A percentile compares a stretch with the other conserved stretches of the same genome.
Conservation (phyloP, 1,140 invertebrate genomes). For the Copidosoma floridanum region DNA sequence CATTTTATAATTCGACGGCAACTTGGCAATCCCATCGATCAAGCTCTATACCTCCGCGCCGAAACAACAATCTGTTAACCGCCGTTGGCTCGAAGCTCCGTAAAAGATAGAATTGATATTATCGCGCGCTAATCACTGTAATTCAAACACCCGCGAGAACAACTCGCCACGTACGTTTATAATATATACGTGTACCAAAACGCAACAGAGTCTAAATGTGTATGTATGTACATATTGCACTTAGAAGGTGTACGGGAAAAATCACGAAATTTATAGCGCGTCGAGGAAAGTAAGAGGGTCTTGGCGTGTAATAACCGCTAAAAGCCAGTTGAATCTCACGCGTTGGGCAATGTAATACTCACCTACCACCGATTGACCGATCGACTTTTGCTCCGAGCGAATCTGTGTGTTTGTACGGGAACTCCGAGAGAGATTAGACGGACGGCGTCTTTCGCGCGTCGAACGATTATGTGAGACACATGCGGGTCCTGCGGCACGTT, state of each 20-base stretch:
- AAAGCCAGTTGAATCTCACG: neutral
- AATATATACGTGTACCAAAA: neutral
- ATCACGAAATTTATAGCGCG: no score
- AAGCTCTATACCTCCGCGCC: neutral
- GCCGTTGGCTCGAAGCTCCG: slow-evolving; percentile 5
- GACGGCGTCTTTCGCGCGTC: no score
- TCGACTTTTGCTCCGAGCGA: slow-evolving; percentile 11
- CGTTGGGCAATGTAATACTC: slow-evolving; percentile 12
- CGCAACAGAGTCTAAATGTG: neutral
- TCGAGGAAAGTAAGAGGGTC: no score
- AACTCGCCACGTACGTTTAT: neutral
- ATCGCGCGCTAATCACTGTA: slow-evolving; percentile 13
- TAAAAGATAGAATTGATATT: slow-evolving; percentile 26
- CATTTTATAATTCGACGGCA: slow-evolving; percentile 11
- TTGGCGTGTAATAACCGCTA: neutral
- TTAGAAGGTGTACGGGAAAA: neutral
- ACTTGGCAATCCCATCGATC: neutral
- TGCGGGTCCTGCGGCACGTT: neutral
- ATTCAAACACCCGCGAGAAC: slow-evolving; percentile 17
- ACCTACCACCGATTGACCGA: slow-evolving; percentile 4
- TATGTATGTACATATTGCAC: neutral
- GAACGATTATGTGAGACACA: neutral
- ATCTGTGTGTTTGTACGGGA: slow-evolving; percentile 2
- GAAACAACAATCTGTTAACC: slow-evolving; percentile 12
- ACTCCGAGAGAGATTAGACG: no score